Evolutionary conservation across 35 echinoderm and acorn worm species (phyloP).

Genomic region (Apostichopus parvimensis): DNA sequence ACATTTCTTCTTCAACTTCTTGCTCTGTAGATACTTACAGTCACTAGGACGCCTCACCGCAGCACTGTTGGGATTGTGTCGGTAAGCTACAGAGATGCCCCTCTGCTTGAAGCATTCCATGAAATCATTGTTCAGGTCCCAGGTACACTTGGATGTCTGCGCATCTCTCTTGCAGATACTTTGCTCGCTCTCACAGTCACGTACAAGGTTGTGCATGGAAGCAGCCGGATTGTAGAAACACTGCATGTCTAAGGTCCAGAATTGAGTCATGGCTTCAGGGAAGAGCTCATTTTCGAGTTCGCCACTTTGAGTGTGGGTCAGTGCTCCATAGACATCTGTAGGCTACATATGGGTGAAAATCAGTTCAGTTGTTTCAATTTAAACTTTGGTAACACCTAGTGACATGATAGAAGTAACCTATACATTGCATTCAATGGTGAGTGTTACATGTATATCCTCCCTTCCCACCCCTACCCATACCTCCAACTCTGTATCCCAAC

Average conservation of each 20-base stretch:
- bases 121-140: slow-evolving; percentile 21
- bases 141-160: background rate
- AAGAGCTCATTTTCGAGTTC: background rate
- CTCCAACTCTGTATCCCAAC: too few species aligned
- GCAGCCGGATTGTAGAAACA: slow-evolving; percentile 43
- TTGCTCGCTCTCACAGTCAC: slow-evolving; percentile 37
- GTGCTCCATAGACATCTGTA: slow-evolving; percentile 9
- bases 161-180: background rate
- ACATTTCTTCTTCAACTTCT: slow-evolving; percentile 40
- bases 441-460: too few species aligned
- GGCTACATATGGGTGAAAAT: background rate
- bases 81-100: background rate
- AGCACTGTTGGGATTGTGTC: background rate
- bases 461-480: too few species aligned
- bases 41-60: slow-evolving; percentile 37
- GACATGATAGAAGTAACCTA: too few species aligned
- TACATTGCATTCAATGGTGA: too few species aligned
- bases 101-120: slow-evolving; percentile 20
- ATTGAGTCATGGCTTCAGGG: slow-evolving; percentile 23
- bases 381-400: too few species aligned
- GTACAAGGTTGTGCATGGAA: slow-evolving; percentile 22
- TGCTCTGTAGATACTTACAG: slow-evolving; percentile 49
- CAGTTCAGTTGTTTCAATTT: background rate
- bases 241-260: background rate
- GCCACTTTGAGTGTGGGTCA: background rate